phyloP scores from a whole-genome alignment of 2,113 vertebrate genomes.

The Callaeas wilsoni region DNA sequence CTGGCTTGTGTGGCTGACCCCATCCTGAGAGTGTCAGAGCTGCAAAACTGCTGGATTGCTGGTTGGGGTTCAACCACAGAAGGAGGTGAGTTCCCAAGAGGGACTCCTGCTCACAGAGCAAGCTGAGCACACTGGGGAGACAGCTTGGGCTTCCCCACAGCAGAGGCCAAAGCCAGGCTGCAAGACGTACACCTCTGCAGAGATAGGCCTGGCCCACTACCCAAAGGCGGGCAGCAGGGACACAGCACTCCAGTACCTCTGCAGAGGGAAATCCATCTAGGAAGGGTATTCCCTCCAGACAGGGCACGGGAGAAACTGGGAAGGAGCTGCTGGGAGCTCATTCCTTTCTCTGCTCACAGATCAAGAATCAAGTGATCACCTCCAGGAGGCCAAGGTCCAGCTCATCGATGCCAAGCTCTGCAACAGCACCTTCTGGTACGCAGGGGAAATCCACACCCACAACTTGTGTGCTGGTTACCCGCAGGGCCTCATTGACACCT shows the following conservation, averaged over 20 bases:
- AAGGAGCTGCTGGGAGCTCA: fast-evolving
- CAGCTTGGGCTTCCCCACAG: fast-evolving
- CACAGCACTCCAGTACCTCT: fast-evolving
- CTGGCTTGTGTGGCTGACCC: not conserved
- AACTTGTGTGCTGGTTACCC: not conserved
- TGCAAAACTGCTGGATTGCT: not conserved
- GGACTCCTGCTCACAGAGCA: fast-evolving
- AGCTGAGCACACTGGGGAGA: no score
- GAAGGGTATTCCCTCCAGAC: fast-evolving
- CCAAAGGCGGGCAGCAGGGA: no score
- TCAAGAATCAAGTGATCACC: not conserved
- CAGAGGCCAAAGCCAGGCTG: fast-evolving
- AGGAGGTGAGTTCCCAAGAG: not conserved
- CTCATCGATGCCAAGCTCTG: fast-evolving
- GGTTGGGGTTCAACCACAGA: not conserved
- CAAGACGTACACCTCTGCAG: fast-evolving
- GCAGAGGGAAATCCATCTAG: not conserved
- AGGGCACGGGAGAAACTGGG: fast-evolving
- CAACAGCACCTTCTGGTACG: not conserved
- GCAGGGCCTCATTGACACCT: fast-evolving
- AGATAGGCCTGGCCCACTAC: fast-evolving
- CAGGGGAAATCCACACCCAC: fast-evolving
- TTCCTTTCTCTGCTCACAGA: not conserved
- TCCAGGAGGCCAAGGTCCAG: not conserved
- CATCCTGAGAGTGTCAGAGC: not conserved